These are phyloP conservation scores for Larimichthys crocea DNA, from an alignment of 2,113 vertebrate genomes.

Conservation along the genomic window DNA sequence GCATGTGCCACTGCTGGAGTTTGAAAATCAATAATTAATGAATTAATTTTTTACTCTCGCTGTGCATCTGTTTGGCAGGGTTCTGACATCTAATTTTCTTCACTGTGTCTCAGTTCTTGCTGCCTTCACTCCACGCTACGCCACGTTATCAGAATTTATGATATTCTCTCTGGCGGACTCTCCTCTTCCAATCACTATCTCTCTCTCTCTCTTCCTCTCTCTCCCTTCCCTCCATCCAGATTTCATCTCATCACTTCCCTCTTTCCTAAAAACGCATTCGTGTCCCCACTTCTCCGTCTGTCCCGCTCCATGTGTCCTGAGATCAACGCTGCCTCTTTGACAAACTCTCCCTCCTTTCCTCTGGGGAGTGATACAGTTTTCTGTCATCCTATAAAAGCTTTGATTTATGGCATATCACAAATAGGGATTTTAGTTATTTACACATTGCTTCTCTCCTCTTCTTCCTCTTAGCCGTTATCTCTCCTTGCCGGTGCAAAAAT, in stretches of 20 bases:
- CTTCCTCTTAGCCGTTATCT: constrained; percentile 22
- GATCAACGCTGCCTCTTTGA: constrained; percentile 42
- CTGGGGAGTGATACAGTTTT: constrained; percentile 45
- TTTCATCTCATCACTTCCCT: constrained; percentile 57
- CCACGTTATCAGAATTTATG: constrained; percentile 68
- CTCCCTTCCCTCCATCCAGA: constrained; percentile 17
- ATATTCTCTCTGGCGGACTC: constrained; percentile 54
- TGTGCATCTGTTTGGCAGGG: constrained; percentile 52
- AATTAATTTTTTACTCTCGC: constrained; percentile 36
- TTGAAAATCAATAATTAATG: constrained; percentile 25
- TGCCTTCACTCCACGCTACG: constrained; percentile 40
- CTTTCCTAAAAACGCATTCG: constrained; percentile 36
- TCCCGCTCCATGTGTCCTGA: constrained; percentile 41
- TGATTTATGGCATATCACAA: constrained; percentile 78
- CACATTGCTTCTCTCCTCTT: constrained; percentile 39
- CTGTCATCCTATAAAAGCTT: constrained; percentile 62
- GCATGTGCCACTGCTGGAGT: constrained; percentile 9
- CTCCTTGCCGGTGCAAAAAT: too few species aligned
- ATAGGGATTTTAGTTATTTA: constrained; percentile 61
- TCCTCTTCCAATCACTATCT: neutral
- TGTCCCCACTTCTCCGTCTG: constrained; percentile 31
- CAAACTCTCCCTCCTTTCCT: constrained; percentile 46
- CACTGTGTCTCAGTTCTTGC: constrained; percentile 55
- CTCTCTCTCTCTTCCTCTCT: constrained; percentile 10
- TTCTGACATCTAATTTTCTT: constrained; percentile 66